Evolutionary conservation across 2,797 vertebrate species (phyloP), one percentile per base, ranked within the genome.

Genomic region (Eutrigla gurnardus): DNA sequence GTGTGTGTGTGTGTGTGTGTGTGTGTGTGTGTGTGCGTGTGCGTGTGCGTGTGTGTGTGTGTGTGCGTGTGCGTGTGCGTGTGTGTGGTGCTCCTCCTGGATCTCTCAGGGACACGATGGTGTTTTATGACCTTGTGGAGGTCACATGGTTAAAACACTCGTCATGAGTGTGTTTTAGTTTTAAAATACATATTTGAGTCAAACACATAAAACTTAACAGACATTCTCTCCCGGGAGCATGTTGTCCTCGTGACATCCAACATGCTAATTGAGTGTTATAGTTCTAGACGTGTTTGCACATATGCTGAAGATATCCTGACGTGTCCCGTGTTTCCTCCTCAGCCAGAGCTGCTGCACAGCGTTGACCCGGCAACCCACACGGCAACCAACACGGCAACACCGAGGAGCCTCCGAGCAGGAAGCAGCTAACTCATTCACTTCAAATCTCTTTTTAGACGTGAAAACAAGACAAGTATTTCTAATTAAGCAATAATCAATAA

Each of bases 311-410:
- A 67, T 33, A 62, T 14, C 18, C 65, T 72, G 6, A 77, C 3
- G 4, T 70, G 11, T 46, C 32, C 2, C 15, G 12, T 66, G 17
- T 75, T 18, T 8, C 3, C 63, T 76, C 58, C 58, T 78, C 88
- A 98, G 97, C 96, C 83, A 96, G 94, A 94, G 96, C 96, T 75
- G 89, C 92, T 32, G 94, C 93, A 9, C 92, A 96, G 42, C 91
- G 88, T 11, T 96, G 84, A 93, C 18, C 70, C 39, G 11, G 40
- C 8, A 0, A 55, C 46, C 43, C 0, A 0, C 37, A 15, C 37
- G 25, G 25, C 25, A 33, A 18, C 54, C 17, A 52, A 11, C 14
- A 0, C 25, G 25, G 25, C 25, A 25, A 25, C 25, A 25, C 25
- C 25, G 17, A 50, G 1, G 36, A 42, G 42, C 46, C 6, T 32